Conservation (phyloP, 2,113 vertebrate genomes). For the Caranx ignobilis region DNA sequence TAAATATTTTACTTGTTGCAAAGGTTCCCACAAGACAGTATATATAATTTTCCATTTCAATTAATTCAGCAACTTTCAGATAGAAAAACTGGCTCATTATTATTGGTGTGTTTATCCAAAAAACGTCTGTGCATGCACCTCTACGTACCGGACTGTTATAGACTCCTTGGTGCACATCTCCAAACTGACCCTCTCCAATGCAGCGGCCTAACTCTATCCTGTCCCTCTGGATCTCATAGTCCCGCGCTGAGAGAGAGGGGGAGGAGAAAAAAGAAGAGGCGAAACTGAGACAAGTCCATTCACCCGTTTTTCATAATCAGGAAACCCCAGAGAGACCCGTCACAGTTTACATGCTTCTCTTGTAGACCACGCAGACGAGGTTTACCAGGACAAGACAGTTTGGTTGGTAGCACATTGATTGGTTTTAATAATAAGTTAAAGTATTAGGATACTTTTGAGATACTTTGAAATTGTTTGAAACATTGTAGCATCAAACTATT, state of each 20-base stretch:
- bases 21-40: background rate
- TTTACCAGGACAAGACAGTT: slow-evolving; percentile 11
- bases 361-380: slow-evolving; percentile 9
- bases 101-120: background rate
- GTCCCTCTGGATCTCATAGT: slow-evolving; percentile 98
- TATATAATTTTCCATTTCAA: background rate
- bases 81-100: background rate
- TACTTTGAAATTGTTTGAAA: background rate
- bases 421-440: background rate
- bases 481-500: background rate
- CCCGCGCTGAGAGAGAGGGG: slow-evolving; percentile 87
- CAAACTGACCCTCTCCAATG: slow-evolving; percentile 99
- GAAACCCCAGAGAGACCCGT: background rate
- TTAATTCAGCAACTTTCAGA: background rate
- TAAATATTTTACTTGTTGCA: background rate
- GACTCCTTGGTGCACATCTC: slow-evolving; percentile 97
- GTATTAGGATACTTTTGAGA: background rate
- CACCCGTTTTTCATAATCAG: background rate
- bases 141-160: slow-evolving; percentile 91
- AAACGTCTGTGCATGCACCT: background rate
- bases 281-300: background rate
- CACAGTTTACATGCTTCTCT: slow-evolving; percentile 22
- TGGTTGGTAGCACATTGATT: background rate
- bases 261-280: background rate
- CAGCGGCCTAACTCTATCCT: slow-evolving; percentile 96